Percentiles rank a stretch among this genome's conserved stretches.
Evolutionary conservation across 2,888 invertebrate genomes (phyloP).

Genomic region (Adineta ricciae): DNA sequence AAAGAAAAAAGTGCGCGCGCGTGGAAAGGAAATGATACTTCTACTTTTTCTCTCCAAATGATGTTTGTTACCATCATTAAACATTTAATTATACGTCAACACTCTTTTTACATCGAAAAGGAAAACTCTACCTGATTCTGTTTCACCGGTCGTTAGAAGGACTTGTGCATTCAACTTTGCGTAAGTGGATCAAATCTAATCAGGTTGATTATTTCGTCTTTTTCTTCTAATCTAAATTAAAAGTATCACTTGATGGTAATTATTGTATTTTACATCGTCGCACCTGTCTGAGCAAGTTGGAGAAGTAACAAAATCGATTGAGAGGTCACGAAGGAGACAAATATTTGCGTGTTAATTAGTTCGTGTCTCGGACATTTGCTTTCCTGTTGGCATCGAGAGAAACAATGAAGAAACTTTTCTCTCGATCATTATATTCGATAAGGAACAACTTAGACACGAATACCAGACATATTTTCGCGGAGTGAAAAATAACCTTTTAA

Average conservation of each 20-base stretch:
- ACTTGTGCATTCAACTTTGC: neutral
- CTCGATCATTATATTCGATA: neutral
- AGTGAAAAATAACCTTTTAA: too few relatives aligned
- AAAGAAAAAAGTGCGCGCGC: neutral
- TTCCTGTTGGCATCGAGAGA: neutral
- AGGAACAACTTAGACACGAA: neutral
- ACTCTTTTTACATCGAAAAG: neutral
- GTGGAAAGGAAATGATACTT: neutral
- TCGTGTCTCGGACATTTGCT: neutral
- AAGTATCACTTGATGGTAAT: neutral
- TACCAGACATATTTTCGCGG: too few relatives aligned
- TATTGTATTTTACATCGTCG: too few relatives aligned
- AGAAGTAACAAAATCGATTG: neutral
- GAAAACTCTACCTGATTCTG: neutral
- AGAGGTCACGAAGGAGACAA: neutral
- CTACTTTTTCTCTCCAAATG: neutral
- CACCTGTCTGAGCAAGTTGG: too few relatives aligned
- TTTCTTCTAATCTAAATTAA: neutral
- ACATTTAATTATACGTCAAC: neutral
- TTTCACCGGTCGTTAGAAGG: too few relatives aligned
- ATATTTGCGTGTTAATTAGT: neutral
- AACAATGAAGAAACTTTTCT: neutral
- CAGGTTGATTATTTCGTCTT: neutral
- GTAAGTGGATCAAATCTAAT: neutral
- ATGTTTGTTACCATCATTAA: neutral